phyloP scores from a whole-genome alignment of 2,888 invertebrate species.

The Lithophane leautieri region DNA sequence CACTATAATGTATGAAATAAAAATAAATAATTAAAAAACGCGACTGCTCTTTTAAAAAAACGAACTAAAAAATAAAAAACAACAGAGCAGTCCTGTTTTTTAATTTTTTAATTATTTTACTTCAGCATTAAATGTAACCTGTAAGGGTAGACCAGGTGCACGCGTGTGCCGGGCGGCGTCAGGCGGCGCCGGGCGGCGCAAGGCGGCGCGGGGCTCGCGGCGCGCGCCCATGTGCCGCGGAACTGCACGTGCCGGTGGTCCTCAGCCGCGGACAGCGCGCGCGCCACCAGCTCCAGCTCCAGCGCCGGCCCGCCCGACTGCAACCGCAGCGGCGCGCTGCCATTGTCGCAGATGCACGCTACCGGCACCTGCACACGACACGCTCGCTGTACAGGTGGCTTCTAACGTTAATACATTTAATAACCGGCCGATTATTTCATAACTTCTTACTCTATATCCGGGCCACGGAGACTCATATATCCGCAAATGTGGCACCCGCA shows the following conservation, averaged over 20 bases:
- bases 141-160: slow-evolving; percentile 83
- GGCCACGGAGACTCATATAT: slow-evolving; percentile 94
- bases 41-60: too few relatives aligned
- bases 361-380: slow-evolving; percentile 89
- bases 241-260: slow-evolving; percentile 96
- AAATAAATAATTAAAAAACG: too few relatives aligned
- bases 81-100: too few relatives aligned
- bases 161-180: slow-evolving; percentile 76
- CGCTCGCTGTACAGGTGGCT: background rate
- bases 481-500: slow-evolving; percentile 89
- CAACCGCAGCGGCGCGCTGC: slow-evolving; percentile 79
- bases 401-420: background rate
- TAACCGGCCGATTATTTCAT: slow-evolving; percentile 14
- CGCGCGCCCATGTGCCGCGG: slow-evolving; percentile 90
- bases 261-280: slow-evolving; percentile 93
- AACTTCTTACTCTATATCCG: slow-evolving; percentile 88
- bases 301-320: slow-evolving; percentile 87
- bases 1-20: too few relatives aligned
- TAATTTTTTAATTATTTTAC: too few relatives aligned
- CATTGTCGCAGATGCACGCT: slow-evolving; percentile 95
- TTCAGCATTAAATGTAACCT: slow-evolving; percentile 67
- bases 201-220: slow-evolving; percentile 61
- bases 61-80: too few relatives aligned
- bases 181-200: slow-evolving; percentile 76
- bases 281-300: slow-evolving; percentile 94